Percentiles rank a stretch among this genome's conserved stretches.
These are phyloP conservation scores for Sylvilagus floridanus DNA, from an alignment of 2,797 vertebrate species.

Conservation along the genomic window DNA sequence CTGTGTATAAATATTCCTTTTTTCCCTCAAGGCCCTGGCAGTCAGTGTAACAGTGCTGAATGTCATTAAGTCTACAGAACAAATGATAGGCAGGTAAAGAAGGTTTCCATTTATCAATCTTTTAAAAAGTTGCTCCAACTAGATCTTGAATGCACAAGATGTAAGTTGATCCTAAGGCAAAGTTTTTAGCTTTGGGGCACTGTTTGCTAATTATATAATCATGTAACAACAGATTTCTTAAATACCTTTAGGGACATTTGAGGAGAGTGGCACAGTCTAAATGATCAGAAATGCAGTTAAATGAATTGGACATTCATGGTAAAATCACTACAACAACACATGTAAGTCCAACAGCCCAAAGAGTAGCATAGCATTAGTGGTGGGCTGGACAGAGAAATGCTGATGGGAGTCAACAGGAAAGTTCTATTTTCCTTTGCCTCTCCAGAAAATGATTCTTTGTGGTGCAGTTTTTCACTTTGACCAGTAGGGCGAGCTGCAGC, in stretches of 20 bases:
- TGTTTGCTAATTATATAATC: slow-evolving; percentile 10
- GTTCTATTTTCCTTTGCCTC: not conserved
- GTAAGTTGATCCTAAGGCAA: slow-evolving; percentile 4
- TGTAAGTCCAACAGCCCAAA: slow-evolving; percentile 56
- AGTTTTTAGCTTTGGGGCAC: not conserved
- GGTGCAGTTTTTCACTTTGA: slow-evolving; percentile 78
- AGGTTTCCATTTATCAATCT: slow-evolving; percentile 68
- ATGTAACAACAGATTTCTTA: slow-evolving; percentile 58
- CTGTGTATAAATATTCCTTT: slow-evolving; percentile 69
- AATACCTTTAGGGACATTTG: slow-evolving; percentile 43
- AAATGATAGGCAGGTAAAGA: slow-evolving; percentile 64
- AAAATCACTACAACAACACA: not conserved
- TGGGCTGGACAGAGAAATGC: slow-evolving; percentile 61
- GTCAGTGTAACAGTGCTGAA: slow-evolving; percentile 45
- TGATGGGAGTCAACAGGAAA: slow-evolving; percentile 25
- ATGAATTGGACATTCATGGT: not conserved
- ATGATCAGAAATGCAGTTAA: not conserved
- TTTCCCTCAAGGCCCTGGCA: slow-evolving; percentile 62
- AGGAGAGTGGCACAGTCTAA: not conserved
- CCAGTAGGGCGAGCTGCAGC: slow-evolving; percentile 90
- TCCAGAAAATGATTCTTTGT: not conserved
- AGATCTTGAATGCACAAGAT: slow-evolving; percentile 41
- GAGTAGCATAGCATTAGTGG: slow-evolving; percentile 7
- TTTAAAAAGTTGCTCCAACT: slow-evolving; percentile 57
- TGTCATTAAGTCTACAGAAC: slow-evolving; percentile 71